Evolutionary conservation across 2,888 invertebrate genomes (phyloP).

Genomic region (Ophioninae sp.): DNA sequence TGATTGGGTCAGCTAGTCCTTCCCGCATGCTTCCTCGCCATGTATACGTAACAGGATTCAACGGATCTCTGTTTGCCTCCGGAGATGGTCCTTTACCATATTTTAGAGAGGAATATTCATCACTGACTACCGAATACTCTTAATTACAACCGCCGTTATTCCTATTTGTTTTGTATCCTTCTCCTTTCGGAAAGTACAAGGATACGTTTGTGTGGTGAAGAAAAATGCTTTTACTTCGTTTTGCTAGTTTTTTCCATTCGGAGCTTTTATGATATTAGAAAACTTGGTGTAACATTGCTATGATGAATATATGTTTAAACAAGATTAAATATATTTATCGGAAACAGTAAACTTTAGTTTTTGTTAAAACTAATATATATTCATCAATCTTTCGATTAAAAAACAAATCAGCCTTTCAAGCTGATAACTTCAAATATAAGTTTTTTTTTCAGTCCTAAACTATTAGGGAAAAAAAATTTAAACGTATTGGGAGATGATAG

Average conservation of each 20-base stretch:
- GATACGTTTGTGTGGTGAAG: neutral
- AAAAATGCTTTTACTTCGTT: neutral
- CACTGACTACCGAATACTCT: neutral
- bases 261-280: neutral
- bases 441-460: too few relatives aligned
- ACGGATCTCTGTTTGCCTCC: conserved; percentile 38
- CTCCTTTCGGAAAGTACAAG: neutral
- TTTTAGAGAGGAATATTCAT: conserved; percentile 15
- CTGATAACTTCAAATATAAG: too few relatives aligned
- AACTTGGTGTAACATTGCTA: too few relatives aligned
- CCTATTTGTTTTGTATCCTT: neutral
- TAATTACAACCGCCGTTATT: neutral
- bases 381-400: too few relatives aligned
- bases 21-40: conserved; percentile 5
- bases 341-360: neutral
- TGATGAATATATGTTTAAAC: too few relatives aligned
- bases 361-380: too few relatives aligned
- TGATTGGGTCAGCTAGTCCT: conserved; percentile 25
- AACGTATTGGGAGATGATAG: too few relatives aligned
- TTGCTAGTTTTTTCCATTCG: neutral
- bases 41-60: conserved; percentile 24
- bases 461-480: too few relatives aligned
- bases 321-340: neutral
- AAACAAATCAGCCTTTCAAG: too few relatives aligned
- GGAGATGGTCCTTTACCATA: conserved; percentile 32